Evolutionary conservation across 1,140 invertebrate species (phyloP), one percentile per base, ranked within the genome.

Genomic region (Solenopsis invicta): DNA sequence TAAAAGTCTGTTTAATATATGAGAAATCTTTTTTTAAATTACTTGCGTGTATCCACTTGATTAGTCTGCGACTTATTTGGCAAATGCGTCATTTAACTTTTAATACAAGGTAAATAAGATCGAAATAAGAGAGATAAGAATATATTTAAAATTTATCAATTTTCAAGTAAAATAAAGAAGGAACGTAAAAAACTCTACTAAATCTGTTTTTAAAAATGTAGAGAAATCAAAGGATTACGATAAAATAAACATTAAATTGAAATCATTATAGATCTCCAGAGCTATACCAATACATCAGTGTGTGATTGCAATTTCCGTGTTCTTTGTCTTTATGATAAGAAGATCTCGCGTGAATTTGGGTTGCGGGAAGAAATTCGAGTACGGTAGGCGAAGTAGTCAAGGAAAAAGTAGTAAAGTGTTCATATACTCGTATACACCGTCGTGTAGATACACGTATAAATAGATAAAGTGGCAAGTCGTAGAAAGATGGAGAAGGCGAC

Each of bases 401-500:
- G 24, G 12, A 76, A 50, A 77, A 50, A 74, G 16, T 29, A 29
- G 29, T 29, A 2, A 2, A 29, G 29, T 29, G 29, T 29, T 29
- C 29, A 41, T 41, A 41, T 41, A 41, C 5, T 3, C 37, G 5
- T 45, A 69, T 71, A 71, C 34, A 18, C n/a, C 16, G 24, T 24
- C 56, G 13, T 64, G 37, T 52, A 69, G 41, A 50, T 56, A 80
- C 37, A 29, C 52, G 62, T 89, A 87, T 87, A 89, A 89, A 89
- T 89, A 87, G 88, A 89, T 86, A 59, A 80, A 86, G 85, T 78
- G 77, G 77, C 56, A 50, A 88, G 50, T 62, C 67, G 54, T 50
- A 74, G 67, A 64, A 77, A 69, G 87, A 69, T 78, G 80, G 66
- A 90, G 71, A 66, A 90, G 71, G 76, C 87, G 91, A 87, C 86